A percentile compares a stretch with the other conserved stretches of the same genome.
phyloP scores from a whole-genome alignment of 2,113 vertebrate species.

The Bos indicus region DNA sequence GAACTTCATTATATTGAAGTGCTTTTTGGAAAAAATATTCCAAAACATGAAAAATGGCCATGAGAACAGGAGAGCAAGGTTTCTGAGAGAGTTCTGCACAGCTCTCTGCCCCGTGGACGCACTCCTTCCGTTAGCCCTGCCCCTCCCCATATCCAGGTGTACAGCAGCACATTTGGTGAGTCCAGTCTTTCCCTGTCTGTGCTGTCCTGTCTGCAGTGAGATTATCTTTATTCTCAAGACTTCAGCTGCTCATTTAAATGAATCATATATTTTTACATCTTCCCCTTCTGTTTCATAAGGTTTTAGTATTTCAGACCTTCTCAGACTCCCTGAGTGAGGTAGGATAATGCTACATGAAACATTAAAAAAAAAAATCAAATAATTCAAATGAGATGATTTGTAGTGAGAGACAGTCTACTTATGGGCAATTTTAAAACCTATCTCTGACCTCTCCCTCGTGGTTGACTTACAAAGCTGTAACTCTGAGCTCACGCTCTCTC shows the following conservation, averaged over 20 bases:
- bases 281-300: neutral
- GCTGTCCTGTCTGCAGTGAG: neutral
- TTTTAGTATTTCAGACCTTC: constrained; percentile 10
- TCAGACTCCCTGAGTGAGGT: neutral
- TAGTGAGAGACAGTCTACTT: neutral
- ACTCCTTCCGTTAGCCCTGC: neutral
- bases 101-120: neutral
- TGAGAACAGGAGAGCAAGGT: neutral
- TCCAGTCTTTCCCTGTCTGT: neutral
- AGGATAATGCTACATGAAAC: neutral
- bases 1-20: constrained; percentile 36
- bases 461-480: neutral
- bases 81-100: neutral
- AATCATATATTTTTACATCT: neutral
- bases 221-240: neutral
- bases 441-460: neutral
- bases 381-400: neutral
- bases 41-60: constrained; percentile 25
- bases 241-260: neutral
- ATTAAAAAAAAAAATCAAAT: neutral
- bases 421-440: neutral
- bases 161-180: fast-evolving
- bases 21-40: constrained; percentile 24
- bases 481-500: neutral
- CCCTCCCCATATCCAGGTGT: neutral